A percentile compares a stretch with the other conserved stretches of the same genome.
These are phyloP conservation scores for Harpagifer antarcticus DNA, from an alignment of 2,797 vertebrate genomes.

Conservation along the genomic window DNA sequence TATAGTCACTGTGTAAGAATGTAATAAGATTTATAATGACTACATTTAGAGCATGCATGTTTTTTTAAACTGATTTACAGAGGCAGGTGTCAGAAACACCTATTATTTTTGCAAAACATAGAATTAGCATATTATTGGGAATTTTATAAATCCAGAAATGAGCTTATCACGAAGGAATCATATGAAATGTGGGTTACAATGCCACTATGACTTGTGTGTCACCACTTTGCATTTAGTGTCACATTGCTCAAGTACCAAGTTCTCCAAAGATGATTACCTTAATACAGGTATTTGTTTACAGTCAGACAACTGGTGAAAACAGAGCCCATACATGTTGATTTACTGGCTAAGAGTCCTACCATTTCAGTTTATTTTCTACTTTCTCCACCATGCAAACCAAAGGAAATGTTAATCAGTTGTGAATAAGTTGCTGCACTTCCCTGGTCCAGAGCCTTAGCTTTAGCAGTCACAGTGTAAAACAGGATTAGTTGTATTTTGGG, in stretches of 20 bases:
- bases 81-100: conserved; percentile 31
- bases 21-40: conserved; percentile 68
- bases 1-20: conserved; percentile 60
- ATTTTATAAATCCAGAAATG: conserved; percentile 7
- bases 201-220: not conserved
- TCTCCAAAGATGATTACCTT: conserved; percentile 16
- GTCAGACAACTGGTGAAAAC: not conserved
- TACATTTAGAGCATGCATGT: conserved; percentile 50
- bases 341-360: not conserved
- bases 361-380: conserved; percentile 13
- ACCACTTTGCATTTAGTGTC: not conserved
- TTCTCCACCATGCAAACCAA: not conserved
- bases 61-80: conserved; percentile 48
- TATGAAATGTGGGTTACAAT: not conserved
- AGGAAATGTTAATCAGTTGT: conserved; percentile 22
- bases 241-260: not conserved
- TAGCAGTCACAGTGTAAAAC: conserved; percentile 11
- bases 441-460: not conserved
- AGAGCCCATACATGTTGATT: conserved; percentile 14
- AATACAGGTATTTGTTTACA: not conserved
- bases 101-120: conserved; percentile 31
- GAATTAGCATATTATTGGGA: conserved; percentile 15
- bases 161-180: conserved; percentile 2
- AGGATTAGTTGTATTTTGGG: not conserved
- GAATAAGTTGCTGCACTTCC: conserved; percentile 11